Base-by-base conservation (phyloP, 2,113 vertebrate species). In the Neofelis nebulosa region DNA sequence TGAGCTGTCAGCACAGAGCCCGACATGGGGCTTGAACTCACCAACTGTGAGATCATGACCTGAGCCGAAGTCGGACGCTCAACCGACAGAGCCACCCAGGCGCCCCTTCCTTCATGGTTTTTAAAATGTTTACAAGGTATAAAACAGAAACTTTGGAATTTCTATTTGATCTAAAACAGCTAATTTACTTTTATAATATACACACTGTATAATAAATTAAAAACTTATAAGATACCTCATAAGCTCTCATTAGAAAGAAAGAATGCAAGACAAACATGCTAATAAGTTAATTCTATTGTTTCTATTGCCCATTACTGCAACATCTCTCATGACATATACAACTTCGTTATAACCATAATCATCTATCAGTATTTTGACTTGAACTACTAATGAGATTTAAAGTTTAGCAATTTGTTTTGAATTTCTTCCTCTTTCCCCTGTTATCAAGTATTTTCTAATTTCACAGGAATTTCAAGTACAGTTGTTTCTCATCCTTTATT, bases 401-500 rank as follows among this genome's bases (percentile, higher is more conserved):
- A 94, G 88, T 81, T 61, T 86, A 97, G 90, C 48, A 71, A 81
- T 36, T 74, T 19, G 41, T 48, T 89, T 66, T 68, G 78, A 91
- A 79, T 88, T 36, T 82, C 57, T 48, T 83, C 25, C 31, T 89
- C 36, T 63, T 88, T 61, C 36, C 63, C 38, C 31, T 12, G 0
- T 96, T 71, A 57, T 29, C 41, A 71, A 79, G 36, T 85, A 88
- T 61, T 66, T 91, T 87, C 48, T 82, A 94, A 91, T 91, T 33
- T 36, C 50, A 68, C 0, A 93, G 27, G 2, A 91, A 86, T 91
- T 95, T 90, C 25, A 89, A 92, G 11, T 76, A 73, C 18, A 38
- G 16, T 21, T 61, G 9, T 93, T 73, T 93, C 18, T 91, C 21
- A 61, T 87, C 6, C 61, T 85, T 92, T 86, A 96, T 4, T 82